Evolutionary conservation across 2,113 vertebrate species (phyloP), one percentile per base, ranked within the genome.

Genomic region (Otis tarda): DNA sequence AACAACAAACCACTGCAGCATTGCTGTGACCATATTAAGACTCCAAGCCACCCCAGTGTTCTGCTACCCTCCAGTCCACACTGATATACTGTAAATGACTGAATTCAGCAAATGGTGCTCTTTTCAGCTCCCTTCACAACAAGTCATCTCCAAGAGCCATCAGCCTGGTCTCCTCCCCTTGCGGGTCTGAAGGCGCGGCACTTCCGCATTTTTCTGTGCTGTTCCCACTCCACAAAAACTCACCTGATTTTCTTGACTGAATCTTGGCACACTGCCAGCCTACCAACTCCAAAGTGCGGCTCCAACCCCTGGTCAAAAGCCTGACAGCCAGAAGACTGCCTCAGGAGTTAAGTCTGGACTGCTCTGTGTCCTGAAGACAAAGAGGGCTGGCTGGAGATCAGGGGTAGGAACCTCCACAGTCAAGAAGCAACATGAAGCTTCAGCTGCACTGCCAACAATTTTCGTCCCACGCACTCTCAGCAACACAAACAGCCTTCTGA

Each of bases 251-350:
- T 56, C 60, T 59, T 47, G 64, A 77, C 77, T 71, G 47, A 86
- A 63, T 71, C 73, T 77, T 60, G 89, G 60, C 83, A 87, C 30
- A 35, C 70, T 93, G 92, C 79, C 89, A 90, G 83, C 90, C 92
- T 92, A 92, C 37, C 73, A 81, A 81, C 64, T 78, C 59, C 64
- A 43, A 87, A 91, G 35, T 17, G 60, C 56, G 75, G 83, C 35
- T 87, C 81, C 81, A 89, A 75, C 37, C 80, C 77, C 69, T 60
- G 49, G 64, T 21, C 73, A 92, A 83, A 90, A 92, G 68, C 74
- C 70, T 39, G 67, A 52, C 78, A 90, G 87, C 74, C 87, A 91
- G 45, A 55, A 81, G 41, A 82, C 87, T 95, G 78, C 50, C 59
- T 80, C 67, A 63, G 55, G 75, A 95, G 59, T 69, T 52, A 81